Percentiles rank a stretch among this genome's conserved stretches.
Conservation (phyloP, 2,888 invertebrate genomes). For the Himalopsyche kuldschensis region DNA sequence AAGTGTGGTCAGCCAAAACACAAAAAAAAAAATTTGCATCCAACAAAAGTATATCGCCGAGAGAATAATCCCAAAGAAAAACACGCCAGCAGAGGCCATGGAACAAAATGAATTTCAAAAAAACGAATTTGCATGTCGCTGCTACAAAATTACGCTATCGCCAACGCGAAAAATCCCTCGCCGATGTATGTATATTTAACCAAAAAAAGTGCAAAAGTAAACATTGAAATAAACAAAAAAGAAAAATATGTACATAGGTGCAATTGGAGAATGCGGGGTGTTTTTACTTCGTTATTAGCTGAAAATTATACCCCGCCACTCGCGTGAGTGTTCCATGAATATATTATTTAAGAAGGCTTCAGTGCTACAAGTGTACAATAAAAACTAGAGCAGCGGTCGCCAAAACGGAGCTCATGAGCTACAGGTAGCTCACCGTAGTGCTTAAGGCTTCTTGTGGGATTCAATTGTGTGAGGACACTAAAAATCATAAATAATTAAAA, state of each 20-base stretch:
- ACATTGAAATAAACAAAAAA: background rate
- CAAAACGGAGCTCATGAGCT: no score
- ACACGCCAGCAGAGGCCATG: no score
- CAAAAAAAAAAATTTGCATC: no score
- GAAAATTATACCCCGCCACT: background rate
- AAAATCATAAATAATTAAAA: no score
- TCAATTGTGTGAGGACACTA: no score
- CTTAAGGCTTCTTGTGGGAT: no score
- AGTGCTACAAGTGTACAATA: background rate
- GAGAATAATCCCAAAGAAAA: no score
- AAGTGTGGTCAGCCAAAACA: no score
- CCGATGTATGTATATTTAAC: background rate
- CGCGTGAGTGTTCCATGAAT: background rate
- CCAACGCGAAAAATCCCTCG: background rate
- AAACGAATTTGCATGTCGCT: background rate
- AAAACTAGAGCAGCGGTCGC: background rate
- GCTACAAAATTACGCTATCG: background rate
- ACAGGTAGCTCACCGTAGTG: no score
- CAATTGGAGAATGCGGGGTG: background rate
- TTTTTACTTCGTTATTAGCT: background rate
- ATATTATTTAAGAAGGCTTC: background rate
- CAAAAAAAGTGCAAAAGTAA: background rate
- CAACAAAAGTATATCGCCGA: no score
- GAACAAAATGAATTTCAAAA: background rate
- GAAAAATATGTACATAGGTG: background rate